A percentile compares a stretch with the other conserved stretches of the same genome.
phyloP scores from a whole-genome alignment of 2,797 vertebrate species.

The Hippoglossus hippoglossus region DNA sequence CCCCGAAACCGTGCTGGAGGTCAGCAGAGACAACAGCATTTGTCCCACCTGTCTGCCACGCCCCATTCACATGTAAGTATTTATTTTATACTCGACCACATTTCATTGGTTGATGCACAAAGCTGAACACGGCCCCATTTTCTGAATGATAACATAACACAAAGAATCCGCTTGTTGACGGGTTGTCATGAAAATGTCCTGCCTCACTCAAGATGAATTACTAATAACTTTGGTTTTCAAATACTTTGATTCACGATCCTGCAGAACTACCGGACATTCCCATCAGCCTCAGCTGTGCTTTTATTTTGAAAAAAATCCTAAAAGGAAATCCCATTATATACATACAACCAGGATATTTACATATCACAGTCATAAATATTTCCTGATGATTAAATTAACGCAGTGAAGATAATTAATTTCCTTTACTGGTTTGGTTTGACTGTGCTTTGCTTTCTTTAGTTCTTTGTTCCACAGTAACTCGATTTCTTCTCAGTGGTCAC shows the following conservation, averaged over 20 bases:
- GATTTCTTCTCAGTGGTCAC: slow-evolving; percentile 3
- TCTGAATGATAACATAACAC: not conserved
- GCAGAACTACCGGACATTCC: not conserved
- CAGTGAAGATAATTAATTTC: not conserved
- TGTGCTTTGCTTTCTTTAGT: not conserved
- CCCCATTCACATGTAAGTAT: slow-evolving; percentile 91
- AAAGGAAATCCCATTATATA: no score
- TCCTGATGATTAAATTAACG: not conserved
- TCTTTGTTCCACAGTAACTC: not conserved
- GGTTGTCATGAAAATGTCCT: no score
- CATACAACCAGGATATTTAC: not conserved
- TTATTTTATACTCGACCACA: not conserved
- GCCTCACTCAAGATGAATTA: not conserved
- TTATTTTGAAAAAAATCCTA: no score
- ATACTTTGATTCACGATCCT: not conserved
- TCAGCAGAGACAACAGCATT: slow-evolving; percentile 87
- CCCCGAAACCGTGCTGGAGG: slow-evolving; percentile 91
- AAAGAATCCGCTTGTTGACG: no score
- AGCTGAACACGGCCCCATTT: not conserved
- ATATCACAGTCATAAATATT: not conserved
- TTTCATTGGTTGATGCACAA: not conserved
- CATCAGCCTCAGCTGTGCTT: not conserved
- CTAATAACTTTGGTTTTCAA: not conserved
- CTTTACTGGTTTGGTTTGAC: not conserved
- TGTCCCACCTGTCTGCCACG: slow-evolving; percentile 88